A percentile compares a stretch with the other conserved stretches of the same genome.
phyloP scores from a whole-genome alignment of 2,797 vertebrate genomes.

The Tangara arthus region DNA sequence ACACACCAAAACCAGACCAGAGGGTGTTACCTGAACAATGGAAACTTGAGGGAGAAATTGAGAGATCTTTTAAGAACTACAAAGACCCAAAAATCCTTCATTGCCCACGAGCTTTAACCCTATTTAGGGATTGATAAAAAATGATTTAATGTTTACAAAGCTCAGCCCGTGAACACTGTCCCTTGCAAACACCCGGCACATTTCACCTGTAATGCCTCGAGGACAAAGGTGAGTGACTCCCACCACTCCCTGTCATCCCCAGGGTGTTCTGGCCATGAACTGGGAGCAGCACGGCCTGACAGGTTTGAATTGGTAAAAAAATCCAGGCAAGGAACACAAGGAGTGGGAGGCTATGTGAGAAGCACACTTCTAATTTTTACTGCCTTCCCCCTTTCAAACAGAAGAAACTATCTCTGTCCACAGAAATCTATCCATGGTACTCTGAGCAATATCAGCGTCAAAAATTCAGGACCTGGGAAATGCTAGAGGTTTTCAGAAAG shows the following conservation, averaged over 20 bases:
- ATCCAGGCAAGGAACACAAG: background rate
- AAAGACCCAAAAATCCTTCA: background rate
- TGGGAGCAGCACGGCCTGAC: background rate
- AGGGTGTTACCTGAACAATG: background rate
- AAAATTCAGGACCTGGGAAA: background rate
- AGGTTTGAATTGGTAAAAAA: background rate
- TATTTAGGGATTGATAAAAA: background rate
- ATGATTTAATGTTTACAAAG: rapidly evolving
- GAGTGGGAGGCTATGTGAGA: background rate
- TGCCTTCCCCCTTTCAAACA: background rate
- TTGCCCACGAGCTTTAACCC: background rate
- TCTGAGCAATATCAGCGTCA: rapidly evolving
- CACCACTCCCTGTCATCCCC: no score
- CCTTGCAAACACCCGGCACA: background rate
- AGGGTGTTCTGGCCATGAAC: background rate
- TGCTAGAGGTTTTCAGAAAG: background rate
- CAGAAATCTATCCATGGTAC: rapidly evolving
- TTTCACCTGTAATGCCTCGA: background rate
- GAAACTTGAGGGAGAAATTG: background rate
- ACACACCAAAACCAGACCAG: background rate
- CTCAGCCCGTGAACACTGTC: rapidly evolving
- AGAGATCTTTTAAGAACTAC: background rate
- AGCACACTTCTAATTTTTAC: background rate
- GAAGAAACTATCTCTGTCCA: background rate
- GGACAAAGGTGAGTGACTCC: background rate